These are phyloP conservation scores for Megaceryle alcyon DNA, from an alignment of 2,797 vertebrate genomes.

Conservation along the genomic window DNA sequence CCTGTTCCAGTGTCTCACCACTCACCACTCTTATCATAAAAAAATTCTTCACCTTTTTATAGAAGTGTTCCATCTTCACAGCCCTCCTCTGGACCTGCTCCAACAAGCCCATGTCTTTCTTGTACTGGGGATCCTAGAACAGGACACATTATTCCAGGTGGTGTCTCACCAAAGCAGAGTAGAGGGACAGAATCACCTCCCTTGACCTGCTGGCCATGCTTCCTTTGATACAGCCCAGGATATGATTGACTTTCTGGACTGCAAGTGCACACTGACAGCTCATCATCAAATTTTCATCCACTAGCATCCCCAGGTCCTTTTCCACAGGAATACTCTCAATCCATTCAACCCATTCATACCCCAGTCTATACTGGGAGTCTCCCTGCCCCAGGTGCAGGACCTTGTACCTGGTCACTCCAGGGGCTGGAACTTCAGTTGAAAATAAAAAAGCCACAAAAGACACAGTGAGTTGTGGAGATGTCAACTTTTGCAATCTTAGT, in stretches of 20 bases:
- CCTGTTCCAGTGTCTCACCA: background rate
- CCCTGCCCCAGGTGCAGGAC: background rate
- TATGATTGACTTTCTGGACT: background rate
- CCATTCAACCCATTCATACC: fast-evolving
- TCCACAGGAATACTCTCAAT: background rate
- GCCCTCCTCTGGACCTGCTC: background rate
- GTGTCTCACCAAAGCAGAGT: background rate
- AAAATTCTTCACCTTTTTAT: background rate
- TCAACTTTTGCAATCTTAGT: background rate
- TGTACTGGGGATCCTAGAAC: background rate
- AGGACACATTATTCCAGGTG: fast-evolving
- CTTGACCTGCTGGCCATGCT: background rate
- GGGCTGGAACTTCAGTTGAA: background rate
- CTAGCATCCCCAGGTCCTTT: background rate
- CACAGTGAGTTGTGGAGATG: background rate
- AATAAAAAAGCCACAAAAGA: background rate
- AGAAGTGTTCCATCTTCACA: fast-evolving
- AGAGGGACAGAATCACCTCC: background rate
- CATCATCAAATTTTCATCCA: background rate
- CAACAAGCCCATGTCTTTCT: background rate
- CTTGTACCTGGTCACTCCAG: background rate
- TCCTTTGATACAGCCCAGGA: background rate
- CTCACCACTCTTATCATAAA: background rate
- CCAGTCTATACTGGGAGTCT: background rate
- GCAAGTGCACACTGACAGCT: fast-evolving